Evolutionary conservation across 2,888 invertebrate genomes (phyloP).

Genomic region (Sinelater perroti): DNA sequence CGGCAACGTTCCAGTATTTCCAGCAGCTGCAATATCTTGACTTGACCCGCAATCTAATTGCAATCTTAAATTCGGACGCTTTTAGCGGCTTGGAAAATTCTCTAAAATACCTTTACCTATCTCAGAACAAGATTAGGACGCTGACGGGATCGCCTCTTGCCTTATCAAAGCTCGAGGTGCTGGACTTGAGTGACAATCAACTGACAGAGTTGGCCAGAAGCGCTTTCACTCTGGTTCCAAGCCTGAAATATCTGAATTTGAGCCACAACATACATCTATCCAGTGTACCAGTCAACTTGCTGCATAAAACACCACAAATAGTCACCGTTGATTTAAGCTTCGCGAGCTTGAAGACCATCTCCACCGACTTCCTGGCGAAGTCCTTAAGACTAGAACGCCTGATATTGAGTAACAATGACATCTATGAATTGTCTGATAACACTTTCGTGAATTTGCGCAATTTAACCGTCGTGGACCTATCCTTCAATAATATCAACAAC

Average conservation of each 20-base stretch:
- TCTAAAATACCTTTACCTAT: constrained; percentile 74
- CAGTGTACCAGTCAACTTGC: constrained; percentile 70
- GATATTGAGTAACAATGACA: constrained; percentile 74
- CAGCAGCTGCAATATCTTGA: constrained; percentile 76
- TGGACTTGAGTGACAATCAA: constrained; percentile 84
- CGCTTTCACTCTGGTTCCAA: constrained; percentile 72
- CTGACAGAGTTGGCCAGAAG: constrained; percentile 75
- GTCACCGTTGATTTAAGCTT: constrained; percentile 77
- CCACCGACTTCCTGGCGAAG: constrained; percentile 76
- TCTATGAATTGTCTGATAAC: constrained; percentile 80
- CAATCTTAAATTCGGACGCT: constrained; percentile 75
- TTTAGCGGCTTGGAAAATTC: constrained; percentile 80
- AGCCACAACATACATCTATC: constrained; percentile 77
- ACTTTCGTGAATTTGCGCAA: constrained; percentile 81
- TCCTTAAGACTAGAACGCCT: constrained; percentile 73
- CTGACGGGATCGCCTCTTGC: constrained; percentile 72
- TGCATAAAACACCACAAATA: constrained; percentile 75
- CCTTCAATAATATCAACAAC: constrained; percentile 79
- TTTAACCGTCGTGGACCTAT: constrained; percentile 78
- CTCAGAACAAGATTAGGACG: constrained; percentile 77
- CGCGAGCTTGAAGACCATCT: constrained; percentile 77
- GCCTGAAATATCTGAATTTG: constrained; percentile 76
- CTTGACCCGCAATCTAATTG: constrained; percentile 81
- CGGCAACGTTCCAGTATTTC: constrained; percentile 82
- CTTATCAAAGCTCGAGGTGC: constrained; percentile 70